Evolutionary conservation across 2,888 invertebrate genomes (phyloP), one percentile per base, ranked within the genome.

Genomic region (Orthosia gracilis): DNA sequence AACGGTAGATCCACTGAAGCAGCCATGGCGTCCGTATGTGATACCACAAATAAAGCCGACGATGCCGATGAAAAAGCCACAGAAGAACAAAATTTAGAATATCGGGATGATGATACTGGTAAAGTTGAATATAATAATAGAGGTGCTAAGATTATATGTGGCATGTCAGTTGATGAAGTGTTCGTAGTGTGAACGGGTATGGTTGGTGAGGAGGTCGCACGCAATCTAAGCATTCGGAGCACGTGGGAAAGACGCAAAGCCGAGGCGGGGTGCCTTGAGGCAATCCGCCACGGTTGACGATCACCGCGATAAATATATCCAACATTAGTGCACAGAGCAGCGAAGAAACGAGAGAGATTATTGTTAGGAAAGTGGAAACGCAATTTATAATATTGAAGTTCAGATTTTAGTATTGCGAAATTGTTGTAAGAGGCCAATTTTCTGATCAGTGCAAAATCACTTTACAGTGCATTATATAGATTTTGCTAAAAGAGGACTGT

Each of bases 211-310:
- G 92, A 94, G 95, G 94, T 95, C 94, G 92, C 96, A 96, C 96
- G 96, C 96, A 95, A 96, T 95, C 93, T 92, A 91, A 94, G 94
- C 96, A 96, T 96, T 96, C 94, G 88, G 94, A 90, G 93, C 96
- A 96, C 96, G 96, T 96, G 96, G 96, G 96, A 96, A 96, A 92
- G 92, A 92, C 88, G 86, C 90, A 87, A 84, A 88, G 90, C 88
- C 88, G 86, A 94, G 95, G 95, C 95, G 94, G 95, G 89, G 91
- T 85, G 91, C 94, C 96, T 94, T 86, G 88, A 85, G 96, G 96
- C 95, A 87, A 92, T 89, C 91, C 90, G 92, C 93, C 91, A 91
- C 93, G 90, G 96, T 96, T 96, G 96, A 96, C 96, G 96, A 96
- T 96, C 91, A 91, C 92, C 90, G 89, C 94, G 95, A 96, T 96